Conservation (phyloP, 2,888 invertebrate species). For the Tetragonisca angustula region DNA sequence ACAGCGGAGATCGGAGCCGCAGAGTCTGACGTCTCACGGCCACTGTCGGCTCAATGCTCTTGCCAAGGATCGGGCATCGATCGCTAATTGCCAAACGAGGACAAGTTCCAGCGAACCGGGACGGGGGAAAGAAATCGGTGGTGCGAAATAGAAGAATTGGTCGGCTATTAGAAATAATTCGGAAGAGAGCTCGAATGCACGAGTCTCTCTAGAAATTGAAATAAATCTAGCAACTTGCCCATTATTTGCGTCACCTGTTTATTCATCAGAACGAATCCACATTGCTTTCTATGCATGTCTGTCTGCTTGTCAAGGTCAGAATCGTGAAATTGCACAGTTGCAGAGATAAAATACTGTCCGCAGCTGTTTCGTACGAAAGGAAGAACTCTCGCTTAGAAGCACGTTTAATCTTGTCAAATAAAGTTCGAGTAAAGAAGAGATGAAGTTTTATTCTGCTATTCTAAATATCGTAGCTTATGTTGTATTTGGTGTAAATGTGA, state of each 20-base stretch:
- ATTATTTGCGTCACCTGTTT: neutral
- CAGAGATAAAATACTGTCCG: neutral
- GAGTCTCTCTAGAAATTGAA: neutral
- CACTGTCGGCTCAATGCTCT: constrained; percentile 7
- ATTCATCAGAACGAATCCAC: neutral
- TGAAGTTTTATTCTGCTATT: no score
- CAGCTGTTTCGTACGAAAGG: no score
- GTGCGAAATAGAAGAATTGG: neutral
- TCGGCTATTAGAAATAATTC: neutral
- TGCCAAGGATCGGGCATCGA: neutral
- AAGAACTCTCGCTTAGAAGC: no score
- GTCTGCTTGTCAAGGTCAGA: neutral
- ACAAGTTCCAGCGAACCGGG: neutral
- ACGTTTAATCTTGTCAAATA: no score
- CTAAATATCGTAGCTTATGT: no score
- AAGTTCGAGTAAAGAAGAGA: no score
- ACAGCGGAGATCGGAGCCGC: constrained; percentile 28
- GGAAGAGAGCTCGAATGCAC: neutral
- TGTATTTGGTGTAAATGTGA: no score
- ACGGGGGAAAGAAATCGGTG: neutral
- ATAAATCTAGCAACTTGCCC: neutral
- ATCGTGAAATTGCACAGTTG: no score
- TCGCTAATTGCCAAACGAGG: neutral
- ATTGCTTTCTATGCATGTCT: neutral
- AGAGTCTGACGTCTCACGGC: neutral